These are phyloP conservation scores for Temnopleurus reevesii DNA, from an alignment of 53 echinoderm and acorn worm genomes.

Conservation along the genomic window DNA sequence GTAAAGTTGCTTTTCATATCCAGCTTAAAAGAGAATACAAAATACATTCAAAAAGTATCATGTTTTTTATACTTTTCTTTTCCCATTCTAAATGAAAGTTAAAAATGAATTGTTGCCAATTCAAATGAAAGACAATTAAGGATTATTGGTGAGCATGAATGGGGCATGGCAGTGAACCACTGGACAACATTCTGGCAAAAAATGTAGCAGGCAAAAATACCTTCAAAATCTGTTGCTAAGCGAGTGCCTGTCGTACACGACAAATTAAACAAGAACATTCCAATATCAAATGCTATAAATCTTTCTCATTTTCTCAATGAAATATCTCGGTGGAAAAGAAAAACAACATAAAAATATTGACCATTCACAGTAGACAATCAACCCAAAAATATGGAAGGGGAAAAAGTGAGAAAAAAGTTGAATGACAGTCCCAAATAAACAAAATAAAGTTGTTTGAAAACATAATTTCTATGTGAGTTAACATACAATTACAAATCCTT, in stretches of 20 bases:
- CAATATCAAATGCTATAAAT: background rate
- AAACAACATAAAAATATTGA: constrained; percentile 50
- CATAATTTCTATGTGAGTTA: no score
- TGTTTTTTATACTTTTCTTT: no score
- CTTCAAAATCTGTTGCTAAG: constrained; percentile 63
- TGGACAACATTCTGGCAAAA: constrained; percentile 51
- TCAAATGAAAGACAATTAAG: no score
- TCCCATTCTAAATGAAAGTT: no score
- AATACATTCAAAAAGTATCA: no score
- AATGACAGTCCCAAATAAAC: constrained; percentile 5
- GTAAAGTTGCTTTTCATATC: no score
- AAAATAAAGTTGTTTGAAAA: no score
- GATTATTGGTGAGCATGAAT: background rate
- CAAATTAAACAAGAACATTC: constrained; percentile 60
- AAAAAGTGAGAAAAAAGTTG: background rate
- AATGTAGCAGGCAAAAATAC: constrained; percentile 64
- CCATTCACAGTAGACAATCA: constrained; percentile 15
- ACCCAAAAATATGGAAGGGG: background rate
- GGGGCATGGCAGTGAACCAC: background rate
- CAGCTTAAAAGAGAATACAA: no score
- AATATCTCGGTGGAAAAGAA: constrained; percentile 20
- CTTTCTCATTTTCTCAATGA: background rate
- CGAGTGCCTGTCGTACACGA: constrained; percentile 57
- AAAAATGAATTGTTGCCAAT: no score
- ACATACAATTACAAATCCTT: no score